These are phyloP conservation scores for Empidonax alnorum DNA, from an alignment of 2,113 vertebrate genomes.

Conservation along the genomic window DNA sequence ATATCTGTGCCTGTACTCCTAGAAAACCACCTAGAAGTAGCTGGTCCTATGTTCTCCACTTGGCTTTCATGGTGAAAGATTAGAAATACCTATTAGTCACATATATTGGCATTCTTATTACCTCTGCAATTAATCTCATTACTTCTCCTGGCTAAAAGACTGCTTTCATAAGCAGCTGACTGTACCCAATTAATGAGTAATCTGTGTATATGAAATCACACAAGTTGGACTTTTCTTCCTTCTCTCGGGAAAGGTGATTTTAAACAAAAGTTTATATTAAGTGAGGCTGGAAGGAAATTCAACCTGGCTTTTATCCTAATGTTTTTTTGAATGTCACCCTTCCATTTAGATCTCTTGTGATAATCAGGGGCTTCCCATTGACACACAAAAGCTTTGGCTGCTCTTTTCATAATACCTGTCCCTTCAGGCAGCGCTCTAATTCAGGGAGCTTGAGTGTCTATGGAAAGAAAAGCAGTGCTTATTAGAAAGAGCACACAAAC, in stretches of 20 bases:
- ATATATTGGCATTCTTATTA: constrained; percentile 15
- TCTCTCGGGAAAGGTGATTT: constrained; percentile 26
- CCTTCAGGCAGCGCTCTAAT: constrained; percentile 36
- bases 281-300: constrained; percentile 9
- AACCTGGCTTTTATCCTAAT: constrained; percentile 54
- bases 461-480: constrained; percentile 18
- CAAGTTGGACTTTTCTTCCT: neutral
- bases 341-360: constrained; percentile 38
- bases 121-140: constrained; percentile 41
- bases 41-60: neutral
- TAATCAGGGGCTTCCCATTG: constrained; percentile 29
- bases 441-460: constrained; percentile 16
- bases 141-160: neutral
- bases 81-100: constrained; percentile 14
- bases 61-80: neutral
- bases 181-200: constrained; percentile 7
- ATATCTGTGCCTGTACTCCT: neutral
- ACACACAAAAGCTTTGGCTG: constrained; percentile 32
- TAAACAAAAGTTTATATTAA: constrained; percentile 34
- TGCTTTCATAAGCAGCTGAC: constrained; percentile 30
- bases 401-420: constrained; percentile 50
- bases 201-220: neutral
- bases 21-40: neutral
- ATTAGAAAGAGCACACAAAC: constrained; percentile 38
- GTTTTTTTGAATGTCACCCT: constrained; percentile 61